Conservation (phyloP, 2,888 invertebrate species). For the Mesochorus sp. region DNA sequence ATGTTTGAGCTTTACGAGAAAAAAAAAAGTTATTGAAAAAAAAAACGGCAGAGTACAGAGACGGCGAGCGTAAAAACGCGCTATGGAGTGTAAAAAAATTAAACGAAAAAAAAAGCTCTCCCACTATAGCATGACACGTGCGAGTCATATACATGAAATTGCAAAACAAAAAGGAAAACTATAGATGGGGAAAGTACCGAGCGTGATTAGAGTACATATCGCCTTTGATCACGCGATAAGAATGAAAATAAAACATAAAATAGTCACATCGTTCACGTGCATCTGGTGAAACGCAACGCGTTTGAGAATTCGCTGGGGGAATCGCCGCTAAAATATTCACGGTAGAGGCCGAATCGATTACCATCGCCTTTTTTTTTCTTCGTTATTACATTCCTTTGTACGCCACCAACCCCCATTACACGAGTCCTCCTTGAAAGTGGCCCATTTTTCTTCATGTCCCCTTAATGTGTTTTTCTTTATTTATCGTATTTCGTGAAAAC, state of each 20-base stretch:
- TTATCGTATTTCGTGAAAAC: background rate
- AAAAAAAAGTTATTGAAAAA: too few relatives aligned
- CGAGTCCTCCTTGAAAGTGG: background rate
- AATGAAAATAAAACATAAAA: conserved; percentile 4
- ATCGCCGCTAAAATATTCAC: conserved; percentile 45
- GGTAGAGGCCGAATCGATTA: conserved; percentile 45
- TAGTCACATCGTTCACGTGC: conserved; percentile 34
- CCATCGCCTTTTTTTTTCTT: background rate
- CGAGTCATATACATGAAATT: conserved; percentile 8
- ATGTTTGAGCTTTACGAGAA: too few relatives aligned
- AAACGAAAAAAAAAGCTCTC: too few relatives aligned
- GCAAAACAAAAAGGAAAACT: background rate
- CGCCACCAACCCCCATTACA: background rate
- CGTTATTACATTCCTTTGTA: background rate
- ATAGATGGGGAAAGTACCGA: background rate
- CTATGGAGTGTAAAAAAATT: too few relatives aligned
- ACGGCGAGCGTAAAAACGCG: too few relatives aligned
- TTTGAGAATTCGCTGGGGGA: conserved; percentile 29
- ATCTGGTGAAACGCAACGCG: conserved; percentile 37
- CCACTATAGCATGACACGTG: too few relatives aligned
- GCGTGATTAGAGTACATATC: conserved; percentile 16
- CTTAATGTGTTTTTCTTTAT: background rate
- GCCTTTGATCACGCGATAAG: conserved; percentile 23
- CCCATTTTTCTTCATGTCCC: background rate
- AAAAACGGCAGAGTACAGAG: too few relatives aligned